A percentile compares a stretch with the other conserved stretches of the same genome.
These are phyloP conservation scores for Oryctes rhinoceros DNA, from an alignment of 1,140 invertebrate genomes.

Conservation along the genomic window DNA sequence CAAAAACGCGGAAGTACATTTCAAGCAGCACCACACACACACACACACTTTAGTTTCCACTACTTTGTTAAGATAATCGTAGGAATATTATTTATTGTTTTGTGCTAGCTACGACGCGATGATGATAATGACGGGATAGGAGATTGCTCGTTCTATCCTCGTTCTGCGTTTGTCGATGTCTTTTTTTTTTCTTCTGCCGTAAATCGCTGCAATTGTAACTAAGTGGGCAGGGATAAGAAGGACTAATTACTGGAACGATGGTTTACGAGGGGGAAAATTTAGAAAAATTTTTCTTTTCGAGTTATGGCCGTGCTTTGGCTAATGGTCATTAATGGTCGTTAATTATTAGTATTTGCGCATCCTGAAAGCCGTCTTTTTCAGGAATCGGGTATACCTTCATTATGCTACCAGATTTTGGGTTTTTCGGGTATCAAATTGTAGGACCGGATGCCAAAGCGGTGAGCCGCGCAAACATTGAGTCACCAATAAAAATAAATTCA, in stretches of 20 bases:
- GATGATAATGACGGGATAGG: background rate
- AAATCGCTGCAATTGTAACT: background rate
- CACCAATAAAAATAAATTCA: no score
- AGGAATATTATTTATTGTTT: background rate
- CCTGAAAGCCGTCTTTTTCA: no score
- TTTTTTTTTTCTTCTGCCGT: background rate
- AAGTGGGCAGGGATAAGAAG: background rate
- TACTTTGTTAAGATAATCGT: slow-evolving; percentile 40
- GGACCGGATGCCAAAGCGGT: no score
- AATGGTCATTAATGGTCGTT: no score
- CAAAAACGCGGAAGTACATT: slow-evolving; percentile 45
- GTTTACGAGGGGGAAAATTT: no score
- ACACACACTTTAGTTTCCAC: slow-evolving; percentile 40
- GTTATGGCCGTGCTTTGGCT: no score
- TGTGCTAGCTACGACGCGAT: background rate
- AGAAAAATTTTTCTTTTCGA: no score
- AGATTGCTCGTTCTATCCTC: background rate
- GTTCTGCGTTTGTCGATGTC: background rate
- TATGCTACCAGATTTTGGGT: no score
- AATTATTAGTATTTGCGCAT: no score
- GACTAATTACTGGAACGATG: background rate
- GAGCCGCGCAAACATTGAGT: no score
- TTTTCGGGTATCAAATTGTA: no score
- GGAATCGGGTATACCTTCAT: no score
- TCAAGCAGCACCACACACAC: slow-evolving; percentile 10